Evolutionary conservation across 2,888 invertebrate genomes (phyloP).

Genomic region (Spicauda simplicius): DNA sequence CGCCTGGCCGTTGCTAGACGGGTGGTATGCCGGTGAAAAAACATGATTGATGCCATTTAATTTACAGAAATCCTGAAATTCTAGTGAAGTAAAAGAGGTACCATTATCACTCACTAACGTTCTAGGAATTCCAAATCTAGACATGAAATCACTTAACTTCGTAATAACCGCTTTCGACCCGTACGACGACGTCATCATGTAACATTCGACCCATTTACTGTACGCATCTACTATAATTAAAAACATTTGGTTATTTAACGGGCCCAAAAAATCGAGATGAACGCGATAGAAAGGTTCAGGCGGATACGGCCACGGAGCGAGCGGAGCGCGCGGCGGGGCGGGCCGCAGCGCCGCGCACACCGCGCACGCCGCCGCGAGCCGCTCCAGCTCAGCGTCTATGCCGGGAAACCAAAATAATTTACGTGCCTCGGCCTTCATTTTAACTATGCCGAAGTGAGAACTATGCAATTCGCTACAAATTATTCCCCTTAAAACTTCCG

Average conservation of each 20-base stretch:
- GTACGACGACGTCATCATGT: conserved; percentile 10
- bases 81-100: no score
- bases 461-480: no score
- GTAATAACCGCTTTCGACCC: conserved; percentile 22
- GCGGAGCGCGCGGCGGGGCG: conserved; percentile 16
- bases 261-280: no score
- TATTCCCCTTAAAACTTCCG: no score
- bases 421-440: conserved; percentile 40
- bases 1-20: conserved; percentile 37
- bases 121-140: conserved; percentile 32
- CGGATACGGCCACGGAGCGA: conserved; percentile 16
- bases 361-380: no score
- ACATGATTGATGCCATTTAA: conserved; percentile 37
- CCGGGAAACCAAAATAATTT: conserved; percentile 38
- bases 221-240: no score
- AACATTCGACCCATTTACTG: conserved; percentile 39
- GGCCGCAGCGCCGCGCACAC: no score
- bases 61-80: conserved; percentile 36
- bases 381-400: conserved; percentile 38
- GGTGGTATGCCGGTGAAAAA: conserved; percentile 33
- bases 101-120: conserved; percentile 39
- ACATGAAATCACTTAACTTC: conserved; percentile 37
- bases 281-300: conserved; percentile 11
- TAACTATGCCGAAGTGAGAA: no score
- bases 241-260: no score